Evolutionary conservation across 2,797 vertebrate species (phyloP), one percentile per base, ranked within the genome.

Genomic region (Lepus townsendii): DNA sequence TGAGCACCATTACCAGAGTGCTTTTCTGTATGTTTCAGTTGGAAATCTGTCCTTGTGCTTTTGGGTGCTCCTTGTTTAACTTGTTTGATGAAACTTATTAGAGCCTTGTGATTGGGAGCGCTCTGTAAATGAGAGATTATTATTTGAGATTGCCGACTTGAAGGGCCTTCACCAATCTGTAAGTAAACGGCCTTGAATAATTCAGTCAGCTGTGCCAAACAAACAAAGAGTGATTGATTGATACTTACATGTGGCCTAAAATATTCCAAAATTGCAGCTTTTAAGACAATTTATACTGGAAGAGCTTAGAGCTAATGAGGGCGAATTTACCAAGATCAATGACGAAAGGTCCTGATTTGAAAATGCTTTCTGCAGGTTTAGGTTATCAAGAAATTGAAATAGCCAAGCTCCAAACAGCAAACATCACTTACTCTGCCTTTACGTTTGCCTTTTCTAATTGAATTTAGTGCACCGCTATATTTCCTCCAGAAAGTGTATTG

Each of bases 401-500:
- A 94, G 68, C 91, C 83, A 89, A 76, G 89, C 87, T 98, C 98
- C 91, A 91, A 95, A 96, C 94, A 96, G 63, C 90, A 97, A 96
- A 97, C 79, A 73, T 97, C 96, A 90, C 97, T 97, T 98, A 96
- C 93, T 98, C 88, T 95, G 96, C 96, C 97, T 98, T 96, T 98
- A 97, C 96, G 77, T 97, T 97, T 75, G 69, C 97, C 96, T 98
- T 96, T 98, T 98, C 97, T 98, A 98, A 98, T 98, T 98, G 97
- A 98, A 98, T 98, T 98, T 98, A 97, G 97, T 88, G 85, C 76
- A 83, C 93, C 93, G 90, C 98, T 97, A 93, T 98, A 98, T 98
- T 98, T 98, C 97, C 97, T 98, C 94, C 96, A 98, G 97, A 98
- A 98, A 98, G 98, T 98, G 98, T 98, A 98, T 98, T 98, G 98